Percentiles rank a stretch among this genome's conserved stretches.
These are phyloP conservation scores for Tribolium castaneum DNA, from an alignment of 1,140 invertebrate genomes.

Conservation along the genomic window DNA sequence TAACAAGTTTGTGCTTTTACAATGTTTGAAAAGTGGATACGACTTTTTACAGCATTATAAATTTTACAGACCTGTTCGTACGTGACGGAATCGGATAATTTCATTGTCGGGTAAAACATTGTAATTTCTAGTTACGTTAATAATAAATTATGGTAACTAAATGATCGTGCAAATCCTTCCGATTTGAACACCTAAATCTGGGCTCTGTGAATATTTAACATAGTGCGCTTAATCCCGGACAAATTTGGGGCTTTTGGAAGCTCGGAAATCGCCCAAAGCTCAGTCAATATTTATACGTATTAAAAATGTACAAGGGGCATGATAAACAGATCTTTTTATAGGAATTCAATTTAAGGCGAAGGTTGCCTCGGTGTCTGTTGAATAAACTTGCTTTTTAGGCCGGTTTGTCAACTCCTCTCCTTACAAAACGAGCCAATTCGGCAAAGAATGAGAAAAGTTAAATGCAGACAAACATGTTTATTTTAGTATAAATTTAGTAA, in stretches of 20 bases:
- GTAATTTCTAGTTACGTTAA: too few relatives aligned
- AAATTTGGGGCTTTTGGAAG: neutral
- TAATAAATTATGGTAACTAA: neutral
- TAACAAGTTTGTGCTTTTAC: neutral
- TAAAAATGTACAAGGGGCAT: neutral
- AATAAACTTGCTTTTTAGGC: neutral
- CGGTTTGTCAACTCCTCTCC: neutral
- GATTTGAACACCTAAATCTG: neutral
- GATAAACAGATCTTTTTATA: neutral
- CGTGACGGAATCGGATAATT: neutral
- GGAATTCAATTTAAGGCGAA: neutral
- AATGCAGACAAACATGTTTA: too few relatives aligned
- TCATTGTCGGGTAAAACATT: neutral
- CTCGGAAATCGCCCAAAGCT: neutral
- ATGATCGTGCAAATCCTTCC: neutral
- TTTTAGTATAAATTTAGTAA: too few relatives aligned
- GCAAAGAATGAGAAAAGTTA: neutral
- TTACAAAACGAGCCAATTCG: neutral
- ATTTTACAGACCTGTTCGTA: neutral
- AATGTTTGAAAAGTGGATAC: neutral
- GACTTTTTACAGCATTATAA: neutral
- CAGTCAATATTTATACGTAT: neutral
- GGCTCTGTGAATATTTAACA: neutral
- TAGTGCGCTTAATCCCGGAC: neutral
- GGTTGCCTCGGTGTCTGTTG: neutral